Percentiles rank a stretch among this genome's conserved stretches.
These are phyloP conservation scores for Corapipo altera DNA, from an alignment of 2,113 vertebrate species.

Conservation along the genomic window DNA sequence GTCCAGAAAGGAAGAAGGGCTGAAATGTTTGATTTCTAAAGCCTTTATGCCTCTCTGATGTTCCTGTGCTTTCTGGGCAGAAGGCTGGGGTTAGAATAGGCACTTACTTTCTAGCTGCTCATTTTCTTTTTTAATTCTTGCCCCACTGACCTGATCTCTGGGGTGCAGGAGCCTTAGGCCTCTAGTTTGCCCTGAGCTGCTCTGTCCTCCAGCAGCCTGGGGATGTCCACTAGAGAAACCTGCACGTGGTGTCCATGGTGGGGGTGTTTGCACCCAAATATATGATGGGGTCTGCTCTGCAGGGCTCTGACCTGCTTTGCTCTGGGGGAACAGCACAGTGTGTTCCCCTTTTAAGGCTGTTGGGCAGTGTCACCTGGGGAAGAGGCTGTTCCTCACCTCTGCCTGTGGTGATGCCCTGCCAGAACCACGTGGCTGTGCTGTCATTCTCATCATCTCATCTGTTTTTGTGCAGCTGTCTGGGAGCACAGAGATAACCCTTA, in stretches of 20 bases:
- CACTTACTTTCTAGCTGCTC: constrained; percentile 2
- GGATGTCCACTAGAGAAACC: background rate
- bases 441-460: rapidly evolving
- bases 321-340: rapidly evolving
- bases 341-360: background rate
- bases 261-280: background rate
- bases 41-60: background rate
- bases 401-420: background rate
- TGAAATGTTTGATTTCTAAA: background rate
- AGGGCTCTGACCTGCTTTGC: background rate
- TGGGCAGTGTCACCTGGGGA: background rate
- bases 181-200: background rate
- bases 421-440: background rate
- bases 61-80: background rate
- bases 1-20: background rate
- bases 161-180: background rate
- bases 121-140: background rate
- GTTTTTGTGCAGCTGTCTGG: background rate
- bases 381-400: background rate
- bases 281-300: background rate
- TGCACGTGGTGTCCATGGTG: rapidly evolving
- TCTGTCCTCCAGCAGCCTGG: background rate
- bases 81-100: background rate
- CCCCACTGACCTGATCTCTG: background rate
- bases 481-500: background rate